Conservation (phyloP, 2,797 vertebrate genomes). For the Pantherophis vulpinus region DNA sequence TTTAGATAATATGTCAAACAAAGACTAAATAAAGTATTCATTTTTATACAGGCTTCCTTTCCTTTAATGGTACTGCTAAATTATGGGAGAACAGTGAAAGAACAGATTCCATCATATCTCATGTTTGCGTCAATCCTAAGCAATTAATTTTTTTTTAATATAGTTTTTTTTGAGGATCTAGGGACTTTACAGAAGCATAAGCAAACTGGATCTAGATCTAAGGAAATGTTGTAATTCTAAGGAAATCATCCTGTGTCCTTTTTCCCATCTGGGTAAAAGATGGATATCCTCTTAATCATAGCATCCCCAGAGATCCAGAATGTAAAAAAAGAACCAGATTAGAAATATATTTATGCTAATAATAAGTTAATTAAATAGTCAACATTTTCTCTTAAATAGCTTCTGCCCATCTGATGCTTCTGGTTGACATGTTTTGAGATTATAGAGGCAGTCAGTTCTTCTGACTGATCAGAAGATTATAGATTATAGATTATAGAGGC, state of each 20-base stretch:
- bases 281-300: not conserved
- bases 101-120: not conserved
- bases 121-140: not conserved
- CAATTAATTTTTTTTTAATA: not conserved
- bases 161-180: not conserved
- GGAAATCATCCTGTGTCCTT: not conserved
- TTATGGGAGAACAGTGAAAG: not conserved
- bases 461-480: no score
- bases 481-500: not conserved
- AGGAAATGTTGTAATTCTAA: not conserved
- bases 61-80: not conserved
- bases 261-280: not conserved
- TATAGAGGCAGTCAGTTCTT: not conserved
- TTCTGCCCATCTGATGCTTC: not conserved
- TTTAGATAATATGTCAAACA: not conserved
- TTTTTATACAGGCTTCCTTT: not conserved
- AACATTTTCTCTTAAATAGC: not conserved
- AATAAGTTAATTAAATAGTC: not conserved
- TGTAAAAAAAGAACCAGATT: not conserved
- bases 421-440: not conserved
- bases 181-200: not conserved
- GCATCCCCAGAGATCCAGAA: not conserved
- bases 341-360: not conserved
- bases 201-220: not conserved
- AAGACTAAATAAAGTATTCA: not conserved